These are phyloP conservation scores for Typhlomys cinereus DNA, from an alignment of 2,113 vertebrate genomes.

Conservation along the genomic window DNA sequence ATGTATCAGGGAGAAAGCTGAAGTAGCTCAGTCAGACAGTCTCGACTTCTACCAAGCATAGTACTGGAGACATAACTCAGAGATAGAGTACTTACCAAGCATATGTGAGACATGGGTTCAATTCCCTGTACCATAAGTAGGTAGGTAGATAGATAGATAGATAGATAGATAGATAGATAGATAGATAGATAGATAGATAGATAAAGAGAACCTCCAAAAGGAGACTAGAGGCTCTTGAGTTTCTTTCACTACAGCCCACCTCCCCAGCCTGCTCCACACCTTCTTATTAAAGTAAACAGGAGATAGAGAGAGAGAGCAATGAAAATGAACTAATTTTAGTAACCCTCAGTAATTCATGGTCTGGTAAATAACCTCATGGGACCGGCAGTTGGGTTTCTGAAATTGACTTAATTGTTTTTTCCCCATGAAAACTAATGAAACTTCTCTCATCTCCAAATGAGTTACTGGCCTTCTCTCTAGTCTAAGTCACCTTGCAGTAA, in stretches of 20 bases:
- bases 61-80: background rate
- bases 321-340: slow-evolving; percentile 28
- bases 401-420: background rate
- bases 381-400: background rate
- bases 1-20: background rate
- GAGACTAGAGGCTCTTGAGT: background rate
- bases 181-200: slow-evolving; percentile 13
- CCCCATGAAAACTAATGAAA: slow-evolving; percentile 3
- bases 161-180: background rate
- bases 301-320: background rate
- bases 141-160: slow-evolving; percentile 5
- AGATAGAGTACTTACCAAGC: background rate
- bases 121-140: background rate
- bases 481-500: background rate
- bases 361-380: background rate
- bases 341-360: background rate
- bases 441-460: background rate
- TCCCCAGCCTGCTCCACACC: background rate
- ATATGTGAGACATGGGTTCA: background rate
- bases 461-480: background rate
- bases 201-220: background rate
- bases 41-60: background rate
- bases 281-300: background rate
- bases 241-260: background rate
- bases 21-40: background rate